phyloP scores from a whole-genome alignment of 2,113 vertebrate genomes.

The Pelodiscus sinensis region DNA sequence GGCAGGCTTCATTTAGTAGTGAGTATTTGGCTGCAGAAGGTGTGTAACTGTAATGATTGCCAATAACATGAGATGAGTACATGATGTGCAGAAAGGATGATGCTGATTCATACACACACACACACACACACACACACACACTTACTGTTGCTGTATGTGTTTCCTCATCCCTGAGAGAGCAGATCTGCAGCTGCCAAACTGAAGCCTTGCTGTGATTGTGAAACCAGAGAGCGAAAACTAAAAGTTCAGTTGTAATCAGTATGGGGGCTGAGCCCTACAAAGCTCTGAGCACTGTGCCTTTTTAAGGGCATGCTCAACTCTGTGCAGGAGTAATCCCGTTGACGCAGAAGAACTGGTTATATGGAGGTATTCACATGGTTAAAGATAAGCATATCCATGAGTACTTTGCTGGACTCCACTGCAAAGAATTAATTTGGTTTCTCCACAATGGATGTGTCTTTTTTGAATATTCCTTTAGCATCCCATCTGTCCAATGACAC shows the following conservation, averaged over 20 bases:
- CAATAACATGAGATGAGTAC: background rate
- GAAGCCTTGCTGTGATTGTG: background rate
- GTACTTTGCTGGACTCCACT: rapidly evolving
- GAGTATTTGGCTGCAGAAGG: background rate
- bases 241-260: rapidly evolving
- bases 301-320: rapidly evolving
- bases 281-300: background rate
- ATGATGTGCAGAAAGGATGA: rapidly evolving
- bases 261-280: background rate
- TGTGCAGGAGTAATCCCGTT: background rate
- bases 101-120: background rate
- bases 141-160: rapidly evolving
- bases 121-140: no score
- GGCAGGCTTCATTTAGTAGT: background rate
- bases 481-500: no score
- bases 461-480: no score
- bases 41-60: background rate
- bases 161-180: background rate
- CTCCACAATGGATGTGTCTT: no score
- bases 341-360: rapidly evolving
- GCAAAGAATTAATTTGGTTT: no score
- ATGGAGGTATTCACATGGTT: background rate
- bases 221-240: background rate
- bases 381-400: rapidly evolving
- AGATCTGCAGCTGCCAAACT: background rate